Conservation (phyloP, 2,797 vertebrate species). For the Diplodus puntazzo region DNA sequence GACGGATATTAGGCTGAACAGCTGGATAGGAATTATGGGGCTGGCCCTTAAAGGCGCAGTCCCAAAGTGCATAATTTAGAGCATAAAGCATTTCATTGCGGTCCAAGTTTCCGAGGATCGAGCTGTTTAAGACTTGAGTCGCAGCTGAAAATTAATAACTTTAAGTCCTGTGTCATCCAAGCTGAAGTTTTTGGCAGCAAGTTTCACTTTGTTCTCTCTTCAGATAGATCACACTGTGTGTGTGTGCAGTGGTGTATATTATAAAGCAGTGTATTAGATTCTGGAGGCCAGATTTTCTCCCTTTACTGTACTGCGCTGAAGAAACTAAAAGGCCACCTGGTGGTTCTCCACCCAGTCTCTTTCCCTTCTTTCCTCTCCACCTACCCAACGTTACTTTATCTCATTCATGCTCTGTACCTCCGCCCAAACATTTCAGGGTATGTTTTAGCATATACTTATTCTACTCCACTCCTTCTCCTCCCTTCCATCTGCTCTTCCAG, state of each 20-base stretch:
- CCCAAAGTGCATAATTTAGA: slow-evolving; percentile 76
- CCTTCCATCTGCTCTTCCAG: slow-evolving; percentile 60
- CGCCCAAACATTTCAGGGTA: slow-evolving; percentile 13
- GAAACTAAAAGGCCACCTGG: slow-evolving; percentile 73
- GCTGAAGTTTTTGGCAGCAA: slow-evolving; percentile 25
- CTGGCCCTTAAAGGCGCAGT: slow-evolving; percentile 68
- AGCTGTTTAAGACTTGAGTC: slow-evolving; percentile 40
- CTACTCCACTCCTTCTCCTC: slow-evolving; percentile 28
- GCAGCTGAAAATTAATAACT: slow-evolving; percentile 57
- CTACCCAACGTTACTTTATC: slow-evolving; percentile 17
- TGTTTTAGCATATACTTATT: slow-evolving; percentile 50
- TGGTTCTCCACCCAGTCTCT: slow-evolving; percentile 46
- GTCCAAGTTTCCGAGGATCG: slow-evolving; percentile 63
- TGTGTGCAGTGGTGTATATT: slow-evolving; percentile 5
- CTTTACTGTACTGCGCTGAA: slow-evolving; percentile 63
- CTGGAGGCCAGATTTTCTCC: slow-evolving; percentile 45
- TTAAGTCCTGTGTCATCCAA: slow-evolving; percentile 45
- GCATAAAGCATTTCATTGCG: slow-evolving; percentile 67
- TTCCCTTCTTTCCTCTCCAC: slow-evolving; percentile 9
- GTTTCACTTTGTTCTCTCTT: slow-evolving; percentile 31
- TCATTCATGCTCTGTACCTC: slow-evolving; percentile 7
- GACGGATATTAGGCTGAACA: slow-evolving; percentile 71
- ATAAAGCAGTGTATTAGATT: slow-evolving; percentile 1
- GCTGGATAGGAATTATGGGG: slow-evolving; percentile 73
- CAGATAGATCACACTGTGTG: slow-evolving; percentile 18